These are phyloP conservation scores for Drosophila lacertosa DNA, from an alignment of 1,140 invertebrate species.

Conservation along the genomic window DNA sequence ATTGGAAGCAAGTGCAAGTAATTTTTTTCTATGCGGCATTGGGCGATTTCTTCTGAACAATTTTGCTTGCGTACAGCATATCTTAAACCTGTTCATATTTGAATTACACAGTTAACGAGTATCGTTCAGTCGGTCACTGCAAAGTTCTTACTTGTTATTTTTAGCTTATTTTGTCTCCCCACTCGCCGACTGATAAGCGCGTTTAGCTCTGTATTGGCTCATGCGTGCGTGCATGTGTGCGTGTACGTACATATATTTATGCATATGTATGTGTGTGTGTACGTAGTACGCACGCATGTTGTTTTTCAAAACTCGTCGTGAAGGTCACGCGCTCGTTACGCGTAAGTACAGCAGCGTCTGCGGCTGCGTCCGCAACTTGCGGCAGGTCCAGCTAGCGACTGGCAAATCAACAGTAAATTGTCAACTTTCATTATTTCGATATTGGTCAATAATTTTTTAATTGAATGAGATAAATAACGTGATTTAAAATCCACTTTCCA, in stretches of 20 bases:
- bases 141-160: no score
- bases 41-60: no score
- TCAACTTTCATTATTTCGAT: neutral
- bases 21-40: no score
- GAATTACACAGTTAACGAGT: no score
- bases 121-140: no score
- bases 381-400: constrained; percentile 13
- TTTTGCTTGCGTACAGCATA: no score
- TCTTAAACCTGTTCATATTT: no score
- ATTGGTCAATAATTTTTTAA: neutral
- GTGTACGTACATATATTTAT: constrained; percentile 32
- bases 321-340: constrained; percentile 63
- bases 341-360: constrained; percentile 73
- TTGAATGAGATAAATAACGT: neutral
- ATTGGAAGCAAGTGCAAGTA: no score
- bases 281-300: constrained; percentile 55
- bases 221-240: constrained; percentile 14
- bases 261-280: no score
- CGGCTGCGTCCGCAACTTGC: constrained; percentile 26
- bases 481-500: no score
- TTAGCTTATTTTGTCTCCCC: constrained; percentile 53
- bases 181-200: constrained; percentile 73
- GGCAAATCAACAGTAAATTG: constrained; percentile 12
- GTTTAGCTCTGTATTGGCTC: constrained; percentile 1
- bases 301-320: constrained; percentile 72